Conservation (phyloP, 1,140 invertebrate genomes). For the Diploscapter pachys region DNA sequence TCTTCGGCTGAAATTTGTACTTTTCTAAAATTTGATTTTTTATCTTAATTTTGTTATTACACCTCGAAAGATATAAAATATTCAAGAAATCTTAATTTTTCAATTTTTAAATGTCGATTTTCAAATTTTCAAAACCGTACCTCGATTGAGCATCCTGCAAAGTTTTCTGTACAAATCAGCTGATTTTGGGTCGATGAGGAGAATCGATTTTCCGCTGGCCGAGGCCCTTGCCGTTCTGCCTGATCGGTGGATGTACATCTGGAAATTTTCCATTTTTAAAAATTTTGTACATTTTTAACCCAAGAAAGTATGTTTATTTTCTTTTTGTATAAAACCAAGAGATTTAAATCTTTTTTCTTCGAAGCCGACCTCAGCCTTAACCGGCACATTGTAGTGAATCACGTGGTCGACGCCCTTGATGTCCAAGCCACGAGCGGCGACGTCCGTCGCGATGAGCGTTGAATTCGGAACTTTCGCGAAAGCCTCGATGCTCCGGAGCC, state of each 20-base stretch:
- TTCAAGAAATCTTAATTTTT: too few relatives aligned
- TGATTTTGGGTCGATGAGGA: constrained; percentile 85
- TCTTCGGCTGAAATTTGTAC: constrained; percentile 69
- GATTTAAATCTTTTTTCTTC: too few relatives aligned
- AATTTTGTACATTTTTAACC: too few relatives aligned
- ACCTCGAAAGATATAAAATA: neutral
- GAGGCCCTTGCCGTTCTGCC: constrained; percentile 87
- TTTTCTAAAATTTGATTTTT: constrained; percentile 6
- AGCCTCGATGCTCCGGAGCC: constrained; percentile 85
- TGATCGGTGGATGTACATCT: constrained; percentile 90
- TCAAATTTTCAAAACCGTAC: constrained; percentile 61
- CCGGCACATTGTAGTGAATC: constrained; percentile 93
- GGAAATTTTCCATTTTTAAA: constrained; percentile 17
- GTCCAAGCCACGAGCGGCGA: constrained; percentile 91
- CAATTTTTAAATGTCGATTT: neutral
- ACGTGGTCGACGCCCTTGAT: constrained; percentile 90
- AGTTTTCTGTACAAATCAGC: constrained; percentile 75
- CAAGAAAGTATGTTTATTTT: too few relatives aligned
- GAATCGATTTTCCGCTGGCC: constrained; percentile 81
- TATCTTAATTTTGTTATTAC: constrained; percentile 43
- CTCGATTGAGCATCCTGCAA: constrained; percentile 73
- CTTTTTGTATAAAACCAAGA: too few relatives aligned
- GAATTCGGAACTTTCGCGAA: constrained; percentile 61
- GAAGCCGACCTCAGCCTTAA: constrained; percentile 76
- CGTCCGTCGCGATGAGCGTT: constrained; percentile 90